A percentile compares a stretch with the other conserved stretches of the same genome.
Evolutionary conservation across 2,888 invertebrate species (phyloP).

Genomic region (Limnephilus marmoratus): DNA sequence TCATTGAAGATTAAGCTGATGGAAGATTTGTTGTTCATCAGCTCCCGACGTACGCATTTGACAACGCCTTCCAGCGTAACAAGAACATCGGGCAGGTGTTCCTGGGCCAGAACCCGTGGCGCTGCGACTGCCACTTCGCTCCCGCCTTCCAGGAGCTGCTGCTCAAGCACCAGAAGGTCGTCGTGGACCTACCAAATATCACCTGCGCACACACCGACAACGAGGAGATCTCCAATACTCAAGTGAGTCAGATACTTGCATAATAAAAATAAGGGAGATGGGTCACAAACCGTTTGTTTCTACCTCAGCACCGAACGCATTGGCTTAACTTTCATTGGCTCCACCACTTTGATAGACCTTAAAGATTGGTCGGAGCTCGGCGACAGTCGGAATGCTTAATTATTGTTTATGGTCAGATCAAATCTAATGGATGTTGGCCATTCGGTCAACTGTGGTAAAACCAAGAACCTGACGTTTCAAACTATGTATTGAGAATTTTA

Average conservation of each 20-base stretch:
- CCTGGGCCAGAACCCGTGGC: slow-evolving; percentile 88
- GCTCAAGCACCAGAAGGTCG: slow-evolving; percentile 82
- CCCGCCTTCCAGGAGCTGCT: slow-evolving; percentile 85
- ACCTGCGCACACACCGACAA: slow-evolving; percentile 81
- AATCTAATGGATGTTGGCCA: not conserved
- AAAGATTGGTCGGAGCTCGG: no score
- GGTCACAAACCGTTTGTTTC: no score
- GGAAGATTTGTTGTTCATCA: slow-evolving; percentile 69
- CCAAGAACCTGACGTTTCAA: no score
- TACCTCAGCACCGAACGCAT: no score
- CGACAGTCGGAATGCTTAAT: no score
- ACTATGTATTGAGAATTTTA: no score
- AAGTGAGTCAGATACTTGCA: slow-evolving; percentile 72
- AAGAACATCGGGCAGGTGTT: slow-evolving; percentile 82
- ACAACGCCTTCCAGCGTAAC: slow-evolving; percentile 86
- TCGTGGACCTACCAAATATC: slow-evolving; percentile 84
- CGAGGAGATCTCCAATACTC: slow-evolving; percentile 79
- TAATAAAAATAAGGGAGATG: not conserved
- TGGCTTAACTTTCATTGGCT: no score
- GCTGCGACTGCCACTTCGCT: slow-evolving; percentile 88
- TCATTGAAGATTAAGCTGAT: no score
- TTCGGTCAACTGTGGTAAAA: no score
- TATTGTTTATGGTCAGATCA: no score
- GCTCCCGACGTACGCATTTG: slow-evolving; percentile 89
- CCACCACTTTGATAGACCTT: no score